Evolutionary conservation across 2,888 invertebrate genomes (phyloP), one percentile per base, ranked within the genome.

Genomic region (Rhyacophila evoluta): DNA sequence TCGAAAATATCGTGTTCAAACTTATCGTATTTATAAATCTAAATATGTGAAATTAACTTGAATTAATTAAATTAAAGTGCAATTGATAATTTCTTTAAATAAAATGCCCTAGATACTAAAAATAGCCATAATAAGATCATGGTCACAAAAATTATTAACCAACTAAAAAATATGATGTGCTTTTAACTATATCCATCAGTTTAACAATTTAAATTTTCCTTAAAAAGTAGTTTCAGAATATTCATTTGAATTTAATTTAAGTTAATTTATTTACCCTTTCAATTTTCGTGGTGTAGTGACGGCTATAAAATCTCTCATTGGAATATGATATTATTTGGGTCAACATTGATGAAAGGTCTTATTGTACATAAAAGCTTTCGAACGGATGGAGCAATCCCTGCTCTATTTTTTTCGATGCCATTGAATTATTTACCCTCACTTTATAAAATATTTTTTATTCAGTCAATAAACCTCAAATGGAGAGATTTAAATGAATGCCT

Each of bases 281-380:
- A 25, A 55, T 55, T 55, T 55, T 5, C 55, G 15, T 55, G 19
- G 55, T 55, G 55, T 55, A 19, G 55, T 19, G 55, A 6, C 19
- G 10, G 55, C 55, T 19, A 19, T 55, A 55, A 55, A 55, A 55
- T 19, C 55, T 55, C 55, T 15, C 55, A 19, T 55, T 55, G 19
- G 55, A 55, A 55, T 55, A 19, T 19, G 55, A 55, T 55, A 55
- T 10, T 10, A 55, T 55, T 55, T 10, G 15, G 55, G 55, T 55
- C 19, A 55, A 55, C 55, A 55, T 55, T 55, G 55, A 55, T 55
- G 55, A 55, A 55, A 55, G 55, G 55, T 55, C 55, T 55, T 55
- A 55, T 25, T 1, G 55, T 55, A 55, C 55, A 55, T 55, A 19
- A 25, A 55, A 55, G 55, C 19, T 55, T 25, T 55, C 55, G 55